Base-by-base conservation (phyloP, 35 echinoderm and acorn worm species). In the Eucidaris tribuloides region DNA sequence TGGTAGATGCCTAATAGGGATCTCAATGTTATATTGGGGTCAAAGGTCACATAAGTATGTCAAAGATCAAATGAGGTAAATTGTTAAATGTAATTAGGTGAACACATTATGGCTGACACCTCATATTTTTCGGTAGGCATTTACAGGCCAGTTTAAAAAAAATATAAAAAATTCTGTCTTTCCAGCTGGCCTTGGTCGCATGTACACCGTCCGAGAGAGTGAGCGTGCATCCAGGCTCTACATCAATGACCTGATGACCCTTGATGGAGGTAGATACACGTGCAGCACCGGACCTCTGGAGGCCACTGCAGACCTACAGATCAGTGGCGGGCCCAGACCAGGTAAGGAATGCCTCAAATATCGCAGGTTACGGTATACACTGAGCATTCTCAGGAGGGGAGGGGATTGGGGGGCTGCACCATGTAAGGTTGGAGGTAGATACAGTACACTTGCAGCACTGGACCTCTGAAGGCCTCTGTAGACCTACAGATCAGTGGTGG, bases 271-370 rank as follows among this genome's bases (percentile, higher is more conserved):
- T 11, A 88, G 68, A 6, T 97, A 97, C 71, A 71, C 52, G 46
- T 97, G 94, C 42, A 91, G 85, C 55, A 92, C 82, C 55, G 84
- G 89, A 27, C 82, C 66, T 42, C 92, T 94, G 45, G 39, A 33
- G 1, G 58, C 83, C 9, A 91, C 71, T 13, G 30, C 74, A 17
- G 82, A 83, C 19, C 56, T 91, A 5, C 35, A 30, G 23, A 85
- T 76, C 22, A 70, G 62, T 55, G 60, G 81, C 40, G 24, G 41
- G 18, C 6, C 35, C 0, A 40, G 68, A 17, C 38, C 68, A 74
- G 68, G 68, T 74, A 74, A 18, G 41, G 24, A 44, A 11, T 18
- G 13, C 9, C 13, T 11, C 9, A 23, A 64, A 19, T 64, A 2
- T 31, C 30, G 60, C 30, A 24, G 9, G 20, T 64, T 31, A 1